Evolutionary conservation across 2,888 invertebrate species (phyloP).

Genomic region (Octodonta nipae): DNA sequence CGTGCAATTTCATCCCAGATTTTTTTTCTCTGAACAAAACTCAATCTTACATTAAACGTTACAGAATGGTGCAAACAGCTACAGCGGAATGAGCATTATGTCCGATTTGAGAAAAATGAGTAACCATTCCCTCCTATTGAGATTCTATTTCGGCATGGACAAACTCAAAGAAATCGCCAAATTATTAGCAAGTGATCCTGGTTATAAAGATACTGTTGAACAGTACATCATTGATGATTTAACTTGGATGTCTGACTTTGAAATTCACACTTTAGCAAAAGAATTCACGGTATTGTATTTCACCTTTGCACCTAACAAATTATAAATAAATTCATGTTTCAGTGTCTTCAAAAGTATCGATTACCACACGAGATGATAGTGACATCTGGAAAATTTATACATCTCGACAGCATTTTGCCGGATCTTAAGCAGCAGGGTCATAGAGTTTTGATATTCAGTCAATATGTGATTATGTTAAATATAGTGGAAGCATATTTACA

Average conservation of each 20-base stretch:
- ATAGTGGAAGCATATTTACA: conserved; percentile 77
- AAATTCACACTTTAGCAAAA: conserved; percentile 67
- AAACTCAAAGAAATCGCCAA: conserved; percentile 54
- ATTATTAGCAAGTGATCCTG: conserved; percentile 49
- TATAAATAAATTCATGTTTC: no score
- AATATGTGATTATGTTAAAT: conserved; percentile 92
- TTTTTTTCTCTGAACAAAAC: not conserved
- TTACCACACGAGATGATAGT: conserved; percentile 59
- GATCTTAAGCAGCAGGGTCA: conserved; percentile 59
- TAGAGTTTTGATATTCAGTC: conserved; percentile 85
- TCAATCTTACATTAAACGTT: conserved; percentile 5
- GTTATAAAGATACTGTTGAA: conserved; percentile 62
- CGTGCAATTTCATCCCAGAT: no score
- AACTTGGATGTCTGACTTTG: conserved; percentile 79
- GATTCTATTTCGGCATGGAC: conserved; percentile 57
- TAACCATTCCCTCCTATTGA: conserved; percentile 80
- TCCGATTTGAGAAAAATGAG: conserved; percentile 88
- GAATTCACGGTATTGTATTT: conserved; percentile 44
- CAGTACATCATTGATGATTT: conserved; percentile 79
- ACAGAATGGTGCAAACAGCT: conserved; percentile 21
- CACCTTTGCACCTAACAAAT: not conserved
- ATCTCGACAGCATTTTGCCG: conserved; percentile 65
- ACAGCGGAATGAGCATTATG: conserved; percentile 66
- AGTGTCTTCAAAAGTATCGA: conserved; percentile 48
- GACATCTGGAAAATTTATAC: conserved; percentile 75